Percentiles rank a stretch among this genome's conserved stretches.
These are phyloP conservation scores for Pedicia rivosa DNA, from an alignment of 2,888 invertebrate genomes.

Conservation along the genomic window DNA sequence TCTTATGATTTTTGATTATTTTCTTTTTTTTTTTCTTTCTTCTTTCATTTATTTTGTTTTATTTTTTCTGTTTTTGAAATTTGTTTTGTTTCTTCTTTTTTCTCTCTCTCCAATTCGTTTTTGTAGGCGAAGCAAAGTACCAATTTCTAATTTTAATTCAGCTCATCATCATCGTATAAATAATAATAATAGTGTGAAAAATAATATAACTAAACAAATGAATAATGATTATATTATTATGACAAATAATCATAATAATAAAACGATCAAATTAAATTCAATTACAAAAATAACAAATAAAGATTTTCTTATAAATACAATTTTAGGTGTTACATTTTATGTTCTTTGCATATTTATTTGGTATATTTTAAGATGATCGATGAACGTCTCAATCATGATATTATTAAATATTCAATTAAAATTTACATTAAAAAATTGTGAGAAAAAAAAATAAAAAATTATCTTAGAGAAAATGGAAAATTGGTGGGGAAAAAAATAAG, in stretches of 20 bases:
- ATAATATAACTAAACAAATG: too few species aligned
- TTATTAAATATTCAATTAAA: not conserved
- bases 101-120: not conserved
- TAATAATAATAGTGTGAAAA: too few species aligned
- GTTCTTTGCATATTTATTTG: constrained; percentile 21
- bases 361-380: constrained; percentile 15
- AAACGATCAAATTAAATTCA: not conserved
- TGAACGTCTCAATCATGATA: not conserved
- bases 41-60: not conserved
- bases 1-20: too few species aligned
- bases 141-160: too few species aligned
- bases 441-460: constrained; percentile 1
- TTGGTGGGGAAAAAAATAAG: too few species aligned
- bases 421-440: constrained; percentile 3
- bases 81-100: not conserved
- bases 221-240: not conserved
- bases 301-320: constrained; percentile 12
- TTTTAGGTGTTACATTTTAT: constrained; percentile 15
- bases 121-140: too few species aligned
- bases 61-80: not conserved
- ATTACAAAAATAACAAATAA: not conserved
- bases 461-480: too few species aligned
- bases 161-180: too few species aligned
- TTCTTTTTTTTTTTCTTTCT: not conserved
- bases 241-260: not conserved